Evolutionary conservation across 1,140 invertebrate species (phyloP).

Genomic region (Drosophila saltans): DNA sequence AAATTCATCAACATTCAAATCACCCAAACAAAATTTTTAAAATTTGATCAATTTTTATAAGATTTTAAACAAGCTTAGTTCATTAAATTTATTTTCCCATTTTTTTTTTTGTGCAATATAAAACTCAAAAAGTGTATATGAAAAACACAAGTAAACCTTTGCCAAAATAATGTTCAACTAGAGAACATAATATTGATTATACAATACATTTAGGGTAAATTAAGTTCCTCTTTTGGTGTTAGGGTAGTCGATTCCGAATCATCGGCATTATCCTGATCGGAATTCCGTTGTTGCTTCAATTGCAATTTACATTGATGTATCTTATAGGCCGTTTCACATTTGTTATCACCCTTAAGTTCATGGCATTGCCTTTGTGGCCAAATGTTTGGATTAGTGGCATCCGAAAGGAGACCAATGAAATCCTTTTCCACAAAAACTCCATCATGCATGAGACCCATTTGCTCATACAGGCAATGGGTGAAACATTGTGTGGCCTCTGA

Average conservation of each 20-base stretch:
- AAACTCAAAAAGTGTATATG: not conserved
- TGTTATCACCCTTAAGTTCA: constrained; percentile 37
- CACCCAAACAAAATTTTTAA: no score
- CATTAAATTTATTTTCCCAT: no score
- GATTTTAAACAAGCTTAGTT: no score
- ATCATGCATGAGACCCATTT: constrained; percentile 59
- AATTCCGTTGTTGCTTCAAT: constrained; percentile 23
- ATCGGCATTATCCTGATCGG: not conserved
- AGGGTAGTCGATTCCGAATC: constrained; percentile 28
- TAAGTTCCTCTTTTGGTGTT: not conserved
- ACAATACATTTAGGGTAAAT: not conserved
- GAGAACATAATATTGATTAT: constrained; percentile 1
- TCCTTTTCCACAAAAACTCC: constrained; percentile 54
- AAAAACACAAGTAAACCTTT: not conserved
- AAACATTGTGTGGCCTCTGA: constrained; percentile 52
- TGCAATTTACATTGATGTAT: constrained; percentile 46
- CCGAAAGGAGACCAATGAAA: constrained; percentile 32
- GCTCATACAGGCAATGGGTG: constrained; percentile 57
- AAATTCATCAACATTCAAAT: no score
- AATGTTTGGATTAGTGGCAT: constrained; percentile 32
- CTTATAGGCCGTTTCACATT: constrained; percentile 58
- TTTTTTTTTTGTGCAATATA: no score
- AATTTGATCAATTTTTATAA: no score
- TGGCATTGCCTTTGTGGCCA: constrained; percentile 43
- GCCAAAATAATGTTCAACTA: constrained; percentile 5